Base-by-base conservation (phyloP, 2,888 invertebrate species). In the Sphaeridia pumilis region DNA sequence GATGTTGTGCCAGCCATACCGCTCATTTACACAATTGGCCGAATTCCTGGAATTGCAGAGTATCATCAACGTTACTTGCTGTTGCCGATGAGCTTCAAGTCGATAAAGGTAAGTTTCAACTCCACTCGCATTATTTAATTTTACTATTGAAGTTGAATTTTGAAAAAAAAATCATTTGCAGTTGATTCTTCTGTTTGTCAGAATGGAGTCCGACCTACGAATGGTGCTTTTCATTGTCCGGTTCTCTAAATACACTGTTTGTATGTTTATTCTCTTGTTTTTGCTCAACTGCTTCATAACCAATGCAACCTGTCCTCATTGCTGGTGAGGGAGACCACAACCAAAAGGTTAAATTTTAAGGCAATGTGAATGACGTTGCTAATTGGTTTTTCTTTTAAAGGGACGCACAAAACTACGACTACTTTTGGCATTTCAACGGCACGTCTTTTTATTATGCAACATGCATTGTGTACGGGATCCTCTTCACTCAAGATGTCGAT, bases 371-470 rank as follows among this genome's bases (percentile, higher is more conserved):
- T n/a, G n/a, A n/a, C n/a, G n/a, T n/a, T n/a, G n/a, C n/a, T n/a
- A n/a, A n/a, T n/a, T n/a, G n/a, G n/a, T n/a, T n/a, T n/a, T n/a
- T n/a, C n/a, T n/a, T n/a, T n/a, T n/a, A n/a, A n/a, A n/a, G n/a
- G n/a, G n/a, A n/a, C n/a, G n/a, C n/a, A n/a, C n/a, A n/a, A n/a
- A n/a, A n/a, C n/a, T n/a, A n/a, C n/a, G n/a, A n/a, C n/a, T n/a
- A n/a, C n/a, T n/a, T n/a, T n/a, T n/a, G n/a, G n/a, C n/a, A n/a
- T n/a, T n/a, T n/a, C n/a, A n/a, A n/a, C n/a, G n/a, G n/a, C n/a
- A n/a, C n/a, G n/a, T n/a, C 54, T 1, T 20, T 54, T 2, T 57
- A 52, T 44, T 57, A 54, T 54, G 51, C 57, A 1, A 44, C 51
- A 24, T 54, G 51, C 27, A 46, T 46, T 20, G 52, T 47, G 4